phyloP scores from a whole-genome alignment of 2,113 vertebrate species.

The Myiozetetes cayanensis region DNA sequence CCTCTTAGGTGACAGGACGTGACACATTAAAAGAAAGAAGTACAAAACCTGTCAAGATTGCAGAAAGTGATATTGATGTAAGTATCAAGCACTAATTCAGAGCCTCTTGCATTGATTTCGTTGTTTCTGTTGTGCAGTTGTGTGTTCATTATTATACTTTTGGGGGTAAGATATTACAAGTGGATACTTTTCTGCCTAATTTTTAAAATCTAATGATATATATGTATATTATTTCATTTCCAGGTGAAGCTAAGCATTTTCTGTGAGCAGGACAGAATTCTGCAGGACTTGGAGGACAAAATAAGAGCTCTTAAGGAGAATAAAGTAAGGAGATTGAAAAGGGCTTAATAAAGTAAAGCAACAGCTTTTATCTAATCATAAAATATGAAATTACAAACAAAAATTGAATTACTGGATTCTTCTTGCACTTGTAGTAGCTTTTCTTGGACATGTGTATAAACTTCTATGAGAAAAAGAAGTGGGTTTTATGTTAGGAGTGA shows the following conservation, averaged over 20 bases:
- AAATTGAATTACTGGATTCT: neutral
- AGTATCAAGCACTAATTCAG: slow-evolving; percentile 67
- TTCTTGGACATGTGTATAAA: neutral
- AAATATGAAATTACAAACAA: neutral
- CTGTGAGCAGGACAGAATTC: slow-evolving; percentile 95
- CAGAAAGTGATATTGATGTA: slow-evolving; percentile 94
- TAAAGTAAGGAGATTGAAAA: slow-evolving; percentile 79
- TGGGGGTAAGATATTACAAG: neutral
- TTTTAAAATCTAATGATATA: neutral
- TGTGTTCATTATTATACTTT: neutral
- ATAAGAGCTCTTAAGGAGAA: slow-evolving; percentile 94
- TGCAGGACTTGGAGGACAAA: slow-evolving; percentile 92
- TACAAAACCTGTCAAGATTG: slow-evolving; percentile 90
- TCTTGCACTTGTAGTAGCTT: neutral
- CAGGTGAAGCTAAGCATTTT: slow-evolving; percentile 94
- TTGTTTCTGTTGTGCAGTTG: neutral
- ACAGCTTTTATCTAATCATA: neutral
- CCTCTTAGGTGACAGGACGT: slow-evolving; percentile 86
- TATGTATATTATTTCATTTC: neutral
- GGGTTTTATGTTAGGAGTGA: neutral
- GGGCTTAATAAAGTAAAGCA: neutral
- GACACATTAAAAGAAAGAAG: slow-evolving; percentile 85
- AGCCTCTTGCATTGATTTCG: neutral
- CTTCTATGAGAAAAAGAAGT: neutral
- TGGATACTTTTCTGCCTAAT: neutral